phyloP scores from a whole-genome alignment of 2,797 vertebrate genomes.

The Eulemur mongoz region DNA sequence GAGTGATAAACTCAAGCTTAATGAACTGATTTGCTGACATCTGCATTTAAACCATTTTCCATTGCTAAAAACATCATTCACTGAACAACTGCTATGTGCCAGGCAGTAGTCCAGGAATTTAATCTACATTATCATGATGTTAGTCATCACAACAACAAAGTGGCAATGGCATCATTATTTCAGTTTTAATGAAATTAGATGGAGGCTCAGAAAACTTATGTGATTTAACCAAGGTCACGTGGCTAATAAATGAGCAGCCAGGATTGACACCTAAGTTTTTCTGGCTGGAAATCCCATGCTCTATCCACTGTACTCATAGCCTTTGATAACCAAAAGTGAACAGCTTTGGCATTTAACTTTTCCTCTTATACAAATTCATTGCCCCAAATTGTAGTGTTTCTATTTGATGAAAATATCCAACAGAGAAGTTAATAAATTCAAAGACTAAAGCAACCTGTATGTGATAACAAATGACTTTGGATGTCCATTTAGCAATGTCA shows the following conservation, averaged over 20 bases:
- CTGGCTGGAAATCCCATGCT: background rate
- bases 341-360: background rate
- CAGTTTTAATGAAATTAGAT: conserved; percentile 7
- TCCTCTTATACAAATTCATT: background rate
- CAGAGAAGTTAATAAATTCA: background rate
- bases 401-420: background rate
- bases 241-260: conserved; percentile 11
- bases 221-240: background rate
- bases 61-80: background rate
- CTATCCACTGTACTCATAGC: background rate
- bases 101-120: background rate
- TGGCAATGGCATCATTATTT: background rate
- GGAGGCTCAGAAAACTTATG: background rate
- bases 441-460: background rate
- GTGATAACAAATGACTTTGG: background rate
- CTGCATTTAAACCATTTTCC: background rate
- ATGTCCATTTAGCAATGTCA: background rate
- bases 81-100: background rate
- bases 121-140: background rate
- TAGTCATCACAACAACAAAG: background rate
- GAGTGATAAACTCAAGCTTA: background rate
- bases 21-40: background rate
- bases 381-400: background rate
- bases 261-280: background rate
- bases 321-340: background rate